Percentiles rank a stretch among this genome's conserved stretches.
phyloP scores from a whole-genome alignment of 2,888 invertebrate genomes.

The Tetranychus piercei region DNA sequence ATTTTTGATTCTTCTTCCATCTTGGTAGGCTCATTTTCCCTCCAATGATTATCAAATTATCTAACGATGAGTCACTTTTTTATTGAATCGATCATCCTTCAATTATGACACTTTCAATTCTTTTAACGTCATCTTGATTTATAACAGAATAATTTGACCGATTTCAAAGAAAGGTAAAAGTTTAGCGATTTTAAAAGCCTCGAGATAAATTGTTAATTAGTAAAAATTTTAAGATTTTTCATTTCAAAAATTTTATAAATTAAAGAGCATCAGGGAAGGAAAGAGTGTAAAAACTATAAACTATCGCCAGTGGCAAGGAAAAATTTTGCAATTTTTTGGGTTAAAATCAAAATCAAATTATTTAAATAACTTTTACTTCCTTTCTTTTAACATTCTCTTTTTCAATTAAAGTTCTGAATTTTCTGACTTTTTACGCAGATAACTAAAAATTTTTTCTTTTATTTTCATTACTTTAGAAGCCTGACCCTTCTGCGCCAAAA shows the following conservation, averaged over 20 bases:
- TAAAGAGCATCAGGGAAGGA: no score
- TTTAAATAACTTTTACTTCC: background rate
- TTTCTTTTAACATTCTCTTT: background rate
- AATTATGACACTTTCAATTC: background rate
- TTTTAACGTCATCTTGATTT: background rate
- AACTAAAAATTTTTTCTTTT: background rate
- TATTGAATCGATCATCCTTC: background rate
- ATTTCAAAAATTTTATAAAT: no score
- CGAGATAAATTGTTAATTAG: background rate
- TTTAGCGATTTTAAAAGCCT: background rate
- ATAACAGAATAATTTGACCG: background rate
- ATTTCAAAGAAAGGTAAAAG: background rate
- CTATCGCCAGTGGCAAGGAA: background rate
- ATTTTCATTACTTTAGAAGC: background rate
- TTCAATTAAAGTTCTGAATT: background rate
- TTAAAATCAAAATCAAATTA: background rate
- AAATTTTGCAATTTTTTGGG: background rate
- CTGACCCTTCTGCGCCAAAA: background rate
- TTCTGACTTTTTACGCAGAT: background rate
- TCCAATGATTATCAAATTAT: background rate
- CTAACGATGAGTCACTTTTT: background rate
- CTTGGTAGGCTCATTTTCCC: background rate
- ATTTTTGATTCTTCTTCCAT: no score
- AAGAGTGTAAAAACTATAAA: background rate
- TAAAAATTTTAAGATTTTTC: background rate